Conservation (phyloP, 2,888 invertebrate genomes). For the Phorcus lineatus region DNA sequence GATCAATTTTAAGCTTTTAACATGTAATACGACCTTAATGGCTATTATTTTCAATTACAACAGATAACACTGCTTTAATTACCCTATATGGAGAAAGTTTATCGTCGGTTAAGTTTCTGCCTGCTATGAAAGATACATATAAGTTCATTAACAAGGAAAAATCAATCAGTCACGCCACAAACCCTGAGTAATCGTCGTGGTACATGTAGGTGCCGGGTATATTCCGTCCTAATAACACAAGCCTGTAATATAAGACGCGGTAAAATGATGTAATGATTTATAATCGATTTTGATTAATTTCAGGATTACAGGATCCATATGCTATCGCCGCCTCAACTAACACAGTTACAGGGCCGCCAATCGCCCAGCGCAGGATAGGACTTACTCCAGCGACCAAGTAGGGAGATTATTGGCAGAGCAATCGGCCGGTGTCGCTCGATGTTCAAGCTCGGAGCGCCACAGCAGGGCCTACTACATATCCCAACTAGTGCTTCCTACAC, state of each 20-base stretch:
- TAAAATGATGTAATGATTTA: neutral
- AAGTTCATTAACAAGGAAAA: too few species aligned
- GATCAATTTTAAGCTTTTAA: too few species aligned
- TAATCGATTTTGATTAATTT: constrained; percentile 13
- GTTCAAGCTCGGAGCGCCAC: neutral
- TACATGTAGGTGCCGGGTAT: too few species aligned
- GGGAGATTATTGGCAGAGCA: neutral
- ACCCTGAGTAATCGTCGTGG: too few species aligned
- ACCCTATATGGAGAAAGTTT: too few species aligned
- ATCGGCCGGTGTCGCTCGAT: neutral
- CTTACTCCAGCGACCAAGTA: neutral
- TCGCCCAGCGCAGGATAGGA: neutral
- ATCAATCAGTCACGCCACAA: too few species aligned
- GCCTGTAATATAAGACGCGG: neutral
- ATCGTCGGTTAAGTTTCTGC: too few species aligned
- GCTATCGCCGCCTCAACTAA: neutral
- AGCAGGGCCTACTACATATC: neutral
- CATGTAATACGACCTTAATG: too few species aligned
- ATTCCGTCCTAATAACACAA: too few species aligned
- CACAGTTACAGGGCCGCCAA: neutral
- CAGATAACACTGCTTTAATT: too few species aligned
- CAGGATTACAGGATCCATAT: neutral
- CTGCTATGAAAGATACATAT: too few species aligned
- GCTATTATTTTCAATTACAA: too few species aligned
- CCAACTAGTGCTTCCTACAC: neutral